A percentile compares a stretch with the other conserved stretches of the same genome.
Conservation (phyloP, 1,140 invertebrate species). For the Dreissena rostriformis region DNA sequence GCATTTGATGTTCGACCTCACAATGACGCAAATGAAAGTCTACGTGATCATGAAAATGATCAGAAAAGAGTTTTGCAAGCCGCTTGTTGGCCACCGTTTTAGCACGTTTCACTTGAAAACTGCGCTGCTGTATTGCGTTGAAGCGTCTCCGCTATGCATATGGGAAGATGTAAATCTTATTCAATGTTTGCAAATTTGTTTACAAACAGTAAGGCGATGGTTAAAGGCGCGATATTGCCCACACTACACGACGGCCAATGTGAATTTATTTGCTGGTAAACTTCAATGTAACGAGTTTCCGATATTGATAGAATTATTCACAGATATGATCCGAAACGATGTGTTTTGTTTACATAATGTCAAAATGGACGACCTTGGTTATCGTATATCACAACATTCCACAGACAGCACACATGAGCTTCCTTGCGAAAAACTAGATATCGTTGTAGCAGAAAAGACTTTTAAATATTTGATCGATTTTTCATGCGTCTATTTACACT, state of each 20-base stretch:
- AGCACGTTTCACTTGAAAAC: neutral
- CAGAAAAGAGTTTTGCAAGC: neutral
- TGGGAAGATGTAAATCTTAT: neutral
- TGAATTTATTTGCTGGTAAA: conserved; percentile 2
- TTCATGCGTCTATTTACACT: no score
- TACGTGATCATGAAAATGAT: neutral
- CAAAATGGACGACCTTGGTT: no score
- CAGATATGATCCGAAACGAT: no score
- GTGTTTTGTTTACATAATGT: no score
- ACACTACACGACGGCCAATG: neutral
- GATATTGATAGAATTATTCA: no score
- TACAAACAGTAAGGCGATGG: neutral
- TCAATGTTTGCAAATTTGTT: neutral
- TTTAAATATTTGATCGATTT: no score
- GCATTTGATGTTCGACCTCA: neutral
- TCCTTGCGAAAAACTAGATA: no score
- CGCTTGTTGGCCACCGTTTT: neutral
- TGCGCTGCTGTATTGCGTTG: neutral
- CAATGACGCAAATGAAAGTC: neutral
- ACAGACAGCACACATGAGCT: no score
- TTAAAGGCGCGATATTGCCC: neutral
- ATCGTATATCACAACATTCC: no score
- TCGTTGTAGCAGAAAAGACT: no score
- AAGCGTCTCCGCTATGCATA: neutral
- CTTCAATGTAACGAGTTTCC: neutral